These are phyloP conservation scores for Caenorhabditis sp. DNA, from an alignment of 2,888 invertebrate genomes.

Conservation along the genomic window DNA sequence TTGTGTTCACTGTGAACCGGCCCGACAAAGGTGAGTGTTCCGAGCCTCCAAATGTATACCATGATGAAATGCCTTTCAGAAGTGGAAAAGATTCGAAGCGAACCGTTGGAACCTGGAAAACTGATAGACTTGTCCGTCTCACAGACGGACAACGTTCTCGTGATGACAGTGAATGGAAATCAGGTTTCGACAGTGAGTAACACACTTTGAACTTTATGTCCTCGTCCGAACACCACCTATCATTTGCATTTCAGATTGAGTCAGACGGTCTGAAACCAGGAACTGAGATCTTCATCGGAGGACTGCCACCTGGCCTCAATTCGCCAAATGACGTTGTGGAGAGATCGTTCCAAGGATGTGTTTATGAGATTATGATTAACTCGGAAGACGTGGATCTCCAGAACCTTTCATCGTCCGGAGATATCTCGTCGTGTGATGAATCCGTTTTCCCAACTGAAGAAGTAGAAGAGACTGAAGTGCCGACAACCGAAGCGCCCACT, in stretches of 20 bases:
- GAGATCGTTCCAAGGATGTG: conserved; percentile 65
- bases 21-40: conserved; percentile 31
- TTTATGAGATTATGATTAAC: conserved; percentile 52
- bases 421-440: conserved; percentile 53
- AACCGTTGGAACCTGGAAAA: conserved; percentile 33
- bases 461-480: conserved; percentile 5
- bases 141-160: conserved; percentile 31
- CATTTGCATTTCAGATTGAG: conserved; percentile 25
- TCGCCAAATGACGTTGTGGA: conserved; percentile 59
- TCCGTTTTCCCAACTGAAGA: conserved; percentile 14
- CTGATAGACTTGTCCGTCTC: conserved; percentile 42
- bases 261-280: conserved; percentile 42
- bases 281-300: conserved; percentile 72
- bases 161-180: conserved; percentile 49
- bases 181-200: conserved; percentile 42
- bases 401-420: conserved; percentile 43
- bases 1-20: conserved; percentile 52
- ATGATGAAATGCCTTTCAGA: conserved; percentile 17
- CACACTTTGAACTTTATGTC: neutral
- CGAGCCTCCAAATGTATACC: neutral
- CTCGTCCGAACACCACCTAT: neutral
- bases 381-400: conserved; percentile 43
- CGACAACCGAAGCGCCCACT: conserved; percentile 30
- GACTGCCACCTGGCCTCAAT: conserved; percentile 71
- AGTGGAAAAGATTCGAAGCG: conserved; percentile 31